Percentiles rank a stretch among this genome's conserved stretches.
Evolutionary conservation across 2,113 vertebrate genomes (phyloP).

Genomic region (Natator depressus): DNA sequence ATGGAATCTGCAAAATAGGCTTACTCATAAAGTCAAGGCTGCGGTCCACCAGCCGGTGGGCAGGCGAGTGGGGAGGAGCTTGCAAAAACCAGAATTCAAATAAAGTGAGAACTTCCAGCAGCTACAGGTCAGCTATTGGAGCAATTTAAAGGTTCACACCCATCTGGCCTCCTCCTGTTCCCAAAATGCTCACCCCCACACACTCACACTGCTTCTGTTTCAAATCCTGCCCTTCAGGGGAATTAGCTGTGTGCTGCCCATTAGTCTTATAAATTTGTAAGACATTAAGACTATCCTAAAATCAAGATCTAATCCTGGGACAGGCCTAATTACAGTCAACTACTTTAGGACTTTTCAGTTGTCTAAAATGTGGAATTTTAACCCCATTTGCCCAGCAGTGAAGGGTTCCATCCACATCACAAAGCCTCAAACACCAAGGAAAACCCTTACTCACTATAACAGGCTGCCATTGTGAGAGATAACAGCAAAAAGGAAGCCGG

Average conservation of each 20-base stretch:
- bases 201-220: not conserved
- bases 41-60: too few relatives aligned
- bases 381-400: conserved; percentile 24
- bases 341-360: conserved; percentile 53
- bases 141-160: not conserved
- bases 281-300: not conserved
- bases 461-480: not conserved
- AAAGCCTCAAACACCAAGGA: not conserved
- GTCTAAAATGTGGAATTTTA: conserved; percentile 50
- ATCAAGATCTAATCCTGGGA: not conserved
- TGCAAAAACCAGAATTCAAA: not conserved
- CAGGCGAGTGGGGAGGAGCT: not conserved
- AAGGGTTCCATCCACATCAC: conserved; percentile 23
- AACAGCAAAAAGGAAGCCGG: not conserved
- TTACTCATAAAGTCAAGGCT: not conserved
- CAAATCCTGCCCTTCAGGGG: conserved; percentile 45
- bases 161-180: accelerated
- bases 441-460: conserved; percentile 31
- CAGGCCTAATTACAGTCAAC: conserved; percentile 33
- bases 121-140: not conserved
- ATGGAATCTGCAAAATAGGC: not conserved
- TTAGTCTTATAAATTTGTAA: conserved; percentile 34
- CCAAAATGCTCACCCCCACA: not conserved
- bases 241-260: conserved; percentile 22
- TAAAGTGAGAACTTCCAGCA: not conserved